Percentiles rank a stretch among this genome's conserved stretches.
Evolutionary conservation across 1,140 invertebrate species (phyloP).

Genomic region (Hestina assimilis): DNA sequence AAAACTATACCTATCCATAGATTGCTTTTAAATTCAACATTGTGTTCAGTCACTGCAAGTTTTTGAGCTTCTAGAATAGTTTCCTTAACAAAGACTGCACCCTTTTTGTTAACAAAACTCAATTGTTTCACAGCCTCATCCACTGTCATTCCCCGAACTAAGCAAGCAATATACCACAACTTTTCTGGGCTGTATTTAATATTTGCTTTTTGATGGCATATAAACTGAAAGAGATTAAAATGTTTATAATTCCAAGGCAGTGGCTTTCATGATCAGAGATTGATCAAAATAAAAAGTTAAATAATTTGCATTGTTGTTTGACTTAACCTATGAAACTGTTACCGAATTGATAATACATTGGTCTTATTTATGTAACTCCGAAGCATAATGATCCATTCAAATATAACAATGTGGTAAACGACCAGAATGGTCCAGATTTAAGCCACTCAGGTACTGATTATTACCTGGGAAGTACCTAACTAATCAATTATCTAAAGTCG

Average conservation of each 20-base stretch:
- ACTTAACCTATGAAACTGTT: too few relatives aligned
- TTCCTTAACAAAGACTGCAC: constrained; percentile 88
- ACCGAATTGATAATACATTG: too few relatives aligned
- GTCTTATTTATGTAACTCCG: too few relatives aligned
- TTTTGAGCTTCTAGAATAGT: constrained; percentile 92
- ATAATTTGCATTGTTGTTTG: too few relatives aligned
- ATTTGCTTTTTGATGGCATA: constrained; percentile 89
- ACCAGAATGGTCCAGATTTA: too few relatives aligned
- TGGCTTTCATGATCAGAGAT: too few relatives aligned
- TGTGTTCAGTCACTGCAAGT: constrained; percentile 91
- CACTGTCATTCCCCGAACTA: constrained; percentile 93
- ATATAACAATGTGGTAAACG: too few relatives aligned
- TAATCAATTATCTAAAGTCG: too few relatives aligned
- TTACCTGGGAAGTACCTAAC: too few relatives aligned
- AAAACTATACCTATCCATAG: constrained; percentile 92
- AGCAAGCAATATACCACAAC: constrained; percentile 93
- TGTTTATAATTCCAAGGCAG: not conserved
- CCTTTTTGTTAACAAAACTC: constrained; percentile 90
- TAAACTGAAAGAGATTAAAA: constrained; percentile 83
- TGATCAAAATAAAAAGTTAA: too few relatives aligned
- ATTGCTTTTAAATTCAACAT: constrained; percentile 97
- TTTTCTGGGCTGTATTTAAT: constrained; percentile 95
- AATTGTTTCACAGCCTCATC: constrained; percentile 96
- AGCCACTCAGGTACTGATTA: too few relatives aligned
- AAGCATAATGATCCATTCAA: too few relatives aligned